Conservation (phyloP, 2,888 invertebrate species). For the Cheilosia vulpina region DNA sequence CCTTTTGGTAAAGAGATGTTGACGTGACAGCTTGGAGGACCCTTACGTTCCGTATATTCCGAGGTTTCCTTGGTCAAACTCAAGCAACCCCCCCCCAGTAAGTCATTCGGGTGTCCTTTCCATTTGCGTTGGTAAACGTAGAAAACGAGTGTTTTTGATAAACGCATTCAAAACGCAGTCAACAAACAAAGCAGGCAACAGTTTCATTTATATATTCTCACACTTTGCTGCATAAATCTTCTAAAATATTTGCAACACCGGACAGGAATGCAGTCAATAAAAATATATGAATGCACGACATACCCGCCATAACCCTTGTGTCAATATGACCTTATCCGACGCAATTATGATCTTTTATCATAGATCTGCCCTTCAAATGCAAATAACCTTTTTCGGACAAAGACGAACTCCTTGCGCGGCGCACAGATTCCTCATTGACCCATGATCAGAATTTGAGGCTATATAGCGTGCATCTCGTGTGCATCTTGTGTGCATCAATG, state of each 20-base stretch:
- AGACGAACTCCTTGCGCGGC: too few relatives aligned
- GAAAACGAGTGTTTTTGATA: too few relatives aligned
- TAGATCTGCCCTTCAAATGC: conserved; percentile 45
- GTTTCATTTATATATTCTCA: too few relatives aligned
- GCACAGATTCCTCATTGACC: conserved; percentile 51
- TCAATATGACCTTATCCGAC: conserved; percentile 62
- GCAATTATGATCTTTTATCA: conserved; percentile 66
- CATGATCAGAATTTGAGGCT: conserved; percentile 49
- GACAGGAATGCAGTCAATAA: conserved; percentile 22
- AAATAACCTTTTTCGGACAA: conserved; percentile 59
- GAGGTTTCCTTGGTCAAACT: too few relatives aligned
- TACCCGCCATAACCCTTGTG: conserved; percentile 38
- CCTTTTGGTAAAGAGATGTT: too few relatives aligned
- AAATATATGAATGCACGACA: conserved; percentile 23
- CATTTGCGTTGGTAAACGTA: too few relatives aligned
- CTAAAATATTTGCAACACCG: conserved; percentile 16
- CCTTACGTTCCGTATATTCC: too few relatives aligned
- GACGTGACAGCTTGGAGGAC: too few relatives aligned
- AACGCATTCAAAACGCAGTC: too few relatives aligned
- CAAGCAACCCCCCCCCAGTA: too few relatives aligned
- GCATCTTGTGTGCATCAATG: conserved; percentile 35
- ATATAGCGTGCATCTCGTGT: conserved; percentile 56
- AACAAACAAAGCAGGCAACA: too few relatives aligned
- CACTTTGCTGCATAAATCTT: conserved; percentile 7
- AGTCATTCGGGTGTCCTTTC: too few relatives aligned